Evolutionary conservation across 2,113 vertebrate genomes (phyloP).

Genomic region (Dipodomys ordii): DNA sequence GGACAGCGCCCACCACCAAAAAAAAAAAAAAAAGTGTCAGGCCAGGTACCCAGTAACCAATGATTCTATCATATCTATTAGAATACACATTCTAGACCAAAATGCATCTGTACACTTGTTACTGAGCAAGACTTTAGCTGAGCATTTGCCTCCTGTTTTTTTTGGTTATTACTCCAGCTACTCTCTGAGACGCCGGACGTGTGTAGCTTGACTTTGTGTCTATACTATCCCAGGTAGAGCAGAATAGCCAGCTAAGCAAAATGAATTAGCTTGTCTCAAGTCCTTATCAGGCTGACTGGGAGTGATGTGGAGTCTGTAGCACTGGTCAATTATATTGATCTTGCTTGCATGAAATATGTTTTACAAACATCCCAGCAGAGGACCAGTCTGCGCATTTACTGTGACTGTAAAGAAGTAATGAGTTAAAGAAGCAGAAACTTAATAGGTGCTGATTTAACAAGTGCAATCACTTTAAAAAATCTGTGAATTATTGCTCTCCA

Average conservation of each 20-base stretch:
- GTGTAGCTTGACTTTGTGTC: neutral
- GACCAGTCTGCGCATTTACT: conserved; percentile 1
- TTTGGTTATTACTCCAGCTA: neutral
- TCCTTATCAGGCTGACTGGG: neutral
- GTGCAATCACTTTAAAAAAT: conserved; percentile 73
- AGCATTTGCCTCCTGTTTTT: neutral
- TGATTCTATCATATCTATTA: neutral
- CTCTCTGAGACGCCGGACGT: too few species aligned
- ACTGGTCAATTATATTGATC: neutral
- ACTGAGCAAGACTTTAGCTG: neutral
- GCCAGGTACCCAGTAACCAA: neutral
- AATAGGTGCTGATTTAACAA: conserved; percentile 47
- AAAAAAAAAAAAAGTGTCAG: too few species aligned
- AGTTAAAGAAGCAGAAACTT: conserved; percentile 35
- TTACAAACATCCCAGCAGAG: neutral
- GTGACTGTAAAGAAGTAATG: neutral
- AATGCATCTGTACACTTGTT: neutral
- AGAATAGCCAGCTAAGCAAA: neutral
- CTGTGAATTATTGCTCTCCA: conserved; percentile 67
- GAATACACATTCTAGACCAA: neutral
- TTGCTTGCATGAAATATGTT: neutral
- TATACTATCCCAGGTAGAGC: neutral
- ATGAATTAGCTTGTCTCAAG: neutral
- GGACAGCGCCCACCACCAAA: too few species aligned
- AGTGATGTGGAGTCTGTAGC: neutral